phyloP scores from a whole-genome alignment of 2,888 invertebrate genomes.

The Eugnorisma glareosa region DNA sequence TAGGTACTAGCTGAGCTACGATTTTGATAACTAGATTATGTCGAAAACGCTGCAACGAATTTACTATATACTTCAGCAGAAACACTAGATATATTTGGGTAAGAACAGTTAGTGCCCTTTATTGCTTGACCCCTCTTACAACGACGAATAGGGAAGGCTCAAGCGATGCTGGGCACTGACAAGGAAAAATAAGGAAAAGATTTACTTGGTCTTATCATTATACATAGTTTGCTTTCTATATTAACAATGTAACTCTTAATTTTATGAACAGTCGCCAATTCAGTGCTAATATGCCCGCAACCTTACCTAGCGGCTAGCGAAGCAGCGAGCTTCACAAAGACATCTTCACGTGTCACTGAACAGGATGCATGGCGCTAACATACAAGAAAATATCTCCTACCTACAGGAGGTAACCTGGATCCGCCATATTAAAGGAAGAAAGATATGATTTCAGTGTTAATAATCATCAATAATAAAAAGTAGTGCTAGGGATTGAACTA shows the following conservation, averaged over 20 bases:
- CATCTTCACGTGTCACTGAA: constrained; percentile 29
- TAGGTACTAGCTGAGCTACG: not conserved
- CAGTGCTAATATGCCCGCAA: not conserved
- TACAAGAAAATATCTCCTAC: constrained; percentile 27
- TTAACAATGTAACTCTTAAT: not conserved
- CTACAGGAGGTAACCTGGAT: constrained; percentile 6
- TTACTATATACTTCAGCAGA: not conserved
- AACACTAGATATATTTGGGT: not conserved
- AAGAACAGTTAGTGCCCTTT: not conserved
- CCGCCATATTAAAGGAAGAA: not conserved
- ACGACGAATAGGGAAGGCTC: not conserved
- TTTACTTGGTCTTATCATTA: not conserved
- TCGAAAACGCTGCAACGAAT: not conserved
- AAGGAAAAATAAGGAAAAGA: not conserved
- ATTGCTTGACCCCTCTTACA: not conserved
- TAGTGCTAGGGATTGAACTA: not conserved
- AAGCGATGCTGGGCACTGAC: not conserved
- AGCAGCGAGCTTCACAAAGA: constrained; percentile 19
- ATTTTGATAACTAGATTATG: not conserved
- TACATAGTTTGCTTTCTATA: not conserved
- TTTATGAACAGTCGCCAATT: not conserved
- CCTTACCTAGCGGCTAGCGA: constrained; percentile 16
- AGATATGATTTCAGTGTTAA: not conserved
- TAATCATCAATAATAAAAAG: no score
- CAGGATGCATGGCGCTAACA: constrained; percentile 26